phyloP scores from a whole-genome alignment of 2,888 invertebrate genomes.

The Microdon myrmicae region DNA sequence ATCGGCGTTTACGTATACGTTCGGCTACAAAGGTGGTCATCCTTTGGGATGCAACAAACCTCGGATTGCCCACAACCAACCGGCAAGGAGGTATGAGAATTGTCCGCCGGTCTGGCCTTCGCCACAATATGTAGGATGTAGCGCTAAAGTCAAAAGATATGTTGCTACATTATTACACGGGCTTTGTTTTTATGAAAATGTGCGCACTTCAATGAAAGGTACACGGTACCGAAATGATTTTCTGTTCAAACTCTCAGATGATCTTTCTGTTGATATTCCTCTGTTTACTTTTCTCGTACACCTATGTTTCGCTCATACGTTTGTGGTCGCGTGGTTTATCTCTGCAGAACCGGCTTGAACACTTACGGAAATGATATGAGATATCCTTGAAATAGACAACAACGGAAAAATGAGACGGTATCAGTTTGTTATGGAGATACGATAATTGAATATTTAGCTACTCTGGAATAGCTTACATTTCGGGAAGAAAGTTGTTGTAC shows the following conservation, averaged over 20 bases:
- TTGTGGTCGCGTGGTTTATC: constrained; percentile 9
- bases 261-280: no score
- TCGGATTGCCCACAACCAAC: constrained; percentile 27
- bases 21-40: constrained; percentile 30
- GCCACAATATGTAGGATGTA: constrained; percentile 48
- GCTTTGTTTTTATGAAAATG: constrained; percentile 53
- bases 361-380: constrained; percentile 34
- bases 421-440: no score
- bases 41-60: constrained; percentile 33
- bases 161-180: constrained; percentile 52
- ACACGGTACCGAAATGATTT: constrained; percentile 48
- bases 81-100: no score
- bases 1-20: constrained; percentile 47
- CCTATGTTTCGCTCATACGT: neutral
- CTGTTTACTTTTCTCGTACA: constrained; percentile 7
- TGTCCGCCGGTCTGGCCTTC: constrained; percentile 1
- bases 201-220: constrained; percentile 50
- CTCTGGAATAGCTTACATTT: no score
- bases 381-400: no score
- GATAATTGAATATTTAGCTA: no score
- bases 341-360: constrained; percentile 12
- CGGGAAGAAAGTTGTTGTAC: no score
- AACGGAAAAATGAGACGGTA: no score
- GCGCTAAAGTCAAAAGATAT: constrained; percentile 52
- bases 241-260: constrained; percentile 23